Conservation (phyloP, 1,140 invertebrate species). For the Centruroides sculpturatus region DNA sequence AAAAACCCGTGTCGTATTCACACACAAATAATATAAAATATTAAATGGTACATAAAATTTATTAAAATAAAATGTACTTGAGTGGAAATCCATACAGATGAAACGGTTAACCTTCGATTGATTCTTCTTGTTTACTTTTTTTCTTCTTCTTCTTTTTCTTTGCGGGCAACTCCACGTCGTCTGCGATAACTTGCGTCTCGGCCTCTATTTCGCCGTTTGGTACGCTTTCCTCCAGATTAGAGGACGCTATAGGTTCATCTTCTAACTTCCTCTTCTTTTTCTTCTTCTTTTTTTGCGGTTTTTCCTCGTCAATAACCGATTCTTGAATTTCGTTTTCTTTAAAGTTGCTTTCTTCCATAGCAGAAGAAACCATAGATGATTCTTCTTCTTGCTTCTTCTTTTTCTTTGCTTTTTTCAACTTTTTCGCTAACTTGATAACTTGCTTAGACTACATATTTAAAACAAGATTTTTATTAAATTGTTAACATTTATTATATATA, state of each 20-base stretch:
- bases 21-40: no score
- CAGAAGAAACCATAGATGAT: not conserved
- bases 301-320: not conserved
- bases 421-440: slow-evolving; percentile 4
- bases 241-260: not conserved
- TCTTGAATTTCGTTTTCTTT: not conserved
- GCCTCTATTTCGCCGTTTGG: not conserved
- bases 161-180: no score
- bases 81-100: no score
- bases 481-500: not conserved
- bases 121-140: no score
- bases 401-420: slow-evolving; percentile 20
- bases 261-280: not conserved
- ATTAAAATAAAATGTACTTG: no score
- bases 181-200: not conserved
- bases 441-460: slow-evolving; percentile 1
- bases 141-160: no score
- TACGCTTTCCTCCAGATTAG: not conserved
- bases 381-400: slow-evolving; percentile 15
- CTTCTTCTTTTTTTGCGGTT: not conserved
- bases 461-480: not conserved
- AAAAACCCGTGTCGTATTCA: no score
- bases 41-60: no score
- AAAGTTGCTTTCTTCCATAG: not conserved
- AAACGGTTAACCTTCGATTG: no score